Base-by-base conservation (phyloP, 2,797 vertebrate genomes). In the Lutjanus argentimaculatus region DNA sequence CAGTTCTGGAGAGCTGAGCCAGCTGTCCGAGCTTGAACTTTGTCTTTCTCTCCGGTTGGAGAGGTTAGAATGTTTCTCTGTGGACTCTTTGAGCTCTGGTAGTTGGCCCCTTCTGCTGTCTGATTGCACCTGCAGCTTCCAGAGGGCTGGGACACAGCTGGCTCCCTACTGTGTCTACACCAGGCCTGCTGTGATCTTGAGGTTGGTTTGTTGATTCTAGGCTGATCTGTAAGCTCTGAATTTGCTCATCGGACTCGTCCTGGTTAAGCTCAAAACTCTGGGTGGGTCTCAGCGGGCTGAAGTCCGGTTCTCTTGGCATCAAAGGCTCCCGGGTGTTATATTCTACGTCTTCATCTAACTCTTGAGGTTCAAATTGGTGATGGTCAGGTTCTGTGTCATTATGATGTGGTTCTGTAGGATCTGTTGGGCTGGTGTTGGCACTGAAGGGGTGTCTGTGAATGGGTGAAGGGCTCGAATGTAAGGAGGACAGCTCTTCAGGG, bases 401-500 rank as follows among this genome's bases (percentile, higher is more conserved):
- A 1, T 19, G 69, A 45, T 48, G 73, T 3, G 78, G 77, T 1
- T 89, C 82, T 21, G 75, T 36, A 0, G 85, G 84, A 58, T 93
- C 93, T 1, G 87, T 90, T 0, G 91, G 92, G 86, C 94, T 95
- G 69, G 53, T 64, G 51, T 88, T 86, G 66, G 86, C 19, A 13
- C 94, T 95, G 81, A 88, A 79, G 66, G 90, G 88, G 74, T 93
- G 84, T 67, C 91, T 86, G 68, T 89, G 95, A 42, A 95, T 93
- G 56, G 95, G 95, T 1, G 95, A 96, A 9, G 95, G 95, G 80
- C 94, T 96, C 7, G 96, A 96, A 86, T 96, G 96, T 21, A 96
- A 85, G 61, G 96, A 96, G 21, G 95, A 95, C 30, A 95, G 75
- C 46, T 96, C 95, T 2, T 95, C 95, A 0, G 93, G 84, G 46